These are phyloP conservation scores for Picus viridis DNA, from an alignment of 2,797 vertebrate species.

Conservation along the genomic window DNA sequence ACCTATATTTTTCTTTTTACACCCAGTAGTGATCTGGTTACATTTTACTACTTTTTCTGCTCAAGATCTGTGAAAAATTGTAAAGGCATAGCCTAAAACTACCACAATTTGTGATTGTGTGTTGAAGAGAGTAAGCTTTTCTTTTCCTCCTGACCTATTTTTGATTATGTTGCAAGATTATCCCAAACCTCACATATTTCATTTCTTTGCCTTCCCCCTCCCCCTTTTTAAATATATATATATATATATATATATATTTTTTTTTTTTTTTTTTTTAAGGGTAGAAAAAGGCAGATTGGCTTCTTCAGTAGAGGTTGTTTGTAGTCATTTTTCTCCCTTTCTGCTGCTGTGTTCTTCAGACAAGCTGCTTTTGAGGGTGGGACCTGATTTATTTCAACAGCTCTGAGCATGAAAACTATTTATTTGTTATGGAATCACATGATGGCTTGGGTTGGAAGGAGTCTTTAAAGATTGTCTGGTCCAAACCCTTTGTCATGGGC, in stretches of 20 bases:
- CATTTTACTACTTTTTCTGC: too few relatives aligned
- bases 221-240: too few relatives aligned
- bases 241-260: too few relatives aligned
- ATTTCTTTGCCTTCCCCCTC: background rate
- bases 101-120: background rate
- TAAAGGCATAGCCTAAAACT: too few relatives aligned
- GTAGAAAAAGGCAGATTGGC: background rate
- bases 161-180: background rate
- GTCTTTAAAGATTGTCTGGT: background rate
- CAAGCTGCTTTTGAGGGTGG: background rate
- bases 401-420: background rate
- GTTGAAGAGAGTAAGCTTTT: background rate
- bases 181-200: background rate
- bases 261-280: too few relatives aligned
- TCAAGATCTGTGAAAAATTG: too few relatives aligned
- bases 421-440: background rate
- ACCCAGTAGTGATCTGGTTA: too few relatives aligned
- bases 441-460: background rate
- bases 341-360: background rate
- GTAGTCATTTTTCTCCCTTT: background rate
- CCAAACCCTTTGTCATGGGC: background rate
- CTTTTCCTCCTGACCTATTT: background rate
- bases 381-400: background rate
- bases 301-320: background rate
- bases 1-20: too few relatives aligned